Evolutionary conservation across 2,888 invertebrate species (phyloP).

Genomic region (Polymixis lichenea): DNA sequence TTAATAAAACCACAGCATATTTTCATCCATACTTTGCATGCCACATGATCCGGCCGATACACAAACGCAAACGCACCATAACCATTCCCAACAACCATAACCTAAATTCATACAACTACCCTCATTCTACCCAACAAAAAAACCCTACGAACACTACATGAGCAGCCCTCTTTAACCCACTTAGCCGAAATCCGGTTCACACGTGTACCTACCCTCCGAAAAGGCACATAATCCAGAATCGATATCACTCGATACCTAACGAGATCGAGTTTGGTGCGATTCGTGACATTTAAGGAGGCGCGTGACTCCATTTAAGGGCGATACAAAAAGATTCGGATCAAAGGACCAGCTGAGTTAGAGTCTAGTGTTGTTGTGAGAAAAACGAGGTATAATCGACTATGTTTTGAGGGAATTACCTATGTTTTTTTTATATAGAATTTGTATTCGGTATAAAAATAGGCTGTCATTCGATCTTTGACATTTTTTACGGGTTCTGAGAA

Average conservation of each 20-base stretch:
- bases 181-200: conserved; percentile 69
- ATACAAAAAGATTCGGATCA: conserved; percentile 80
- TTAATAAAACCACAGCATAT: neutral
- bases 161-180: conserved; percentile 63
- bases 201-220: conserved; percentile 64
- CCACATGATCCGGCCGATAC: neutral
- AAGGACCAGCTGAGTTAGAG: conserved; percentile 69
- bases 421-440: neutral
- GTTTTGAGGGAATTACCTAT: conserved; percentile 27
- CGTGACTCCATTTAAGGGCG: conserved; percentile 83
- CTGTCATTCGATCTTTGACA: too few species aligned
- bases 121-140: conserved; percentile 27
- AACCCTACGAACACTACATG: conserved; percentile 33
- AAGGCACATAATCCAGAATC: conserved; percentile 74
- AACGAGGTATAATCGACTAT: conserved; percentile 38
- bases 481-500: too few species aligned
- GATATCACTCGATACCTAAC: conserved; percentile 77
- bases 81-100: conserved; percentile 28
- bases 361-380: conserved; percentile 54
- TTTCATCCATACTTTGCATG: neutral
- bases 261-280: conserved; percentile 79
- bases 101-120: conserved; percentile 42
- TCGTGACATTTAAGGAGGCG: conserved; percentile 82
- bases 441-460: too few species aligned
- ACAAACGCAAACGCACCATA: conserved; percentile 20